Evolutionary conservation across 2,113 vertebrate genomes (phyloP), one percentile per base, ranked within the genome.

Genomic region (Festucalex cinctus): DNA sequence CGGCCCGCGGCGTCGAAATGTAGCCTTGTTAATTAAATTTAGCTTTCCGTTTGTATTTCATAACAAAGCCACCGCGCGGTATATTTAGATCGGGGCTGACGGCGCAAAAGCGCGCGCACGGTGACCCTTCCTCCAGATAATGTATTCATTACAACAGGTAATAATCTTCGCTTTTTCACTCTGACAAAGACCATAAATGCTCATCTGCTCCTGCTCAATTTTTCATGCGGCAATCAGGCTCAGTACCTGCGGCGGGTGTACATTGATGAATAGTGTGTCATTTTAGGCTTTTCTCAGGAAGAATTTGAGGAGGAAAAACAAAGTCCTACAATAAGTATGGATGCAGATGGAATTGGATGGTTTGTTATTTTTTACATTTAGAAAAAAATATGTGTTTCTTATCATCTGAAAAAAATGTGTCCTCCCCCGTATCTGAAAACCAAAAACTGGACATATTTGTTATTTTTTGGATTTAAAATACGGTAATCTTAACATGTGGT

Each of bases 21-120:
- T 56, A 63, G 80, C 74, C 85, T 88, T 80, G 84, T 90, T 88
- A 43, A 62, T 43, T 41, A 88, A 79, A 88, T 84, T 75, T 77
- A 82, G 76, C 83, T 79, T 60, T 79, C 74, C 76, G 80, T 85
- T 85, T 81, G 79, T 77, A 84, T 86, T 88, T 88, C 77, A 84
- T 84, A 88, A 83, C 83, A 85, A 83, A 88, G 74, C 81, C 54
- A 0, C 26, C 26, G 12, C 14, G 64, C 60, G 81, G 69, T 90
- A 88, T 89, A 80, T 90, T 88, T 91, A 90, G 85, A 78, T 63
- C 79, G 69, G 17, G 76, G 14, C 36, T 62, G 22, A 57, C 54
- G 14, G 54, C 54, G 26, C 54, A 17, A 57, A 57, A 57, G 26
- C 54, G 54, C 26, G 14, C 12, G 10, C 14, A 17, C 16, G 12